Percentiles rank a stretch among this genome's conserved stretches.
phyloP scores from a whole-genome alignment of 1,140 invertebrate genomes.

The Magallana angulata region DNA sequence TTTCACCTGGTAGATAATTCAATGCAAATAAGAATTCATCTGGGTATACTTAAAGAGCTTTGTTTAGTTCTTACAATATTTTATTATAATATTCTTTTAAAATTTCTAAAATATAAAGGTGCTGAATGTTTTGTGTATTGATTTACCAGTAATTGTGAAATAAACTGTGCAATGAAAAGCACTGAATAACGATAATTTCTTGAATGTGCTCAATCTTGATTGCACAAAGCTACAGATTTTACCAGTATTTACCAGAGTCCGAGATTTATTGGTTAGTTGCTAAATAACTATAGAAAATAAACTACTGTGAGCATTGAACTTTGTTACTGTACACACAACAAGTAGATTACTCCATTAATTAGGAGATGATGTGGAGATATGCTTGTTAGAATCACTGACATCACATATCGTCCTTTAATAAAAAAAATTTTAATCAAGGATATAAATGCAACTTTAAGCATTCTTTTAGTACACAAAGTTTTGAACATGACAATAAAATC shows the following conservation, averaged over 20 bases:
- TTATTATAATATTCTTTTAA: neutral
- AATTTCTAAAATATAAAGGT: neutral
- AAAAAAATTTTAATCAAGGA: too few relatives aligned
- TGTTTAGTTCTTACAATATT: neutral
- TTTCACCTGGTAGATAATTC: conserved; percentile 65
- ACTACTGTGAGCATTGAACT: neutral
- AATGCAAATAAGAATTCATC: neutral
- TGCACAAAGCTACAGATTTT: too few relatives aligned
- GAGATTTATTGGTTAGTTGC: neutral
- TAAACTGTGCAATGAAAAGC: too few relatives aligned
- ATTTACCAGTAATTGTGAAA: neutral
- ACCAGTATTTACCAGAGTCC: neutral
- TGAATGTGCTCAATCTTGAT: too few relatives aligned
- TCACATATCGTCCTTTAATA: too few relatives aligned
- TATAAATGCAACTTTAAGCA: too few relatives aligned
- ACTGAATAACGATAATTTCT: too few relatives aligned
- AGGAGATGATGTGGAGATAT: too few relatives aligned
- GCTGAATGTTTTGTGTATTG: neutral
- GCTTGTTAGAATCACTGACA: too few relatives aligned
- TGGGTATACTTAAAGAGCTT: neutral
- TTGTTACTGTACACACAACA: conserved; percentile 23
- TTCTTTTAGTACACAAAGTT: too few relatives aligned
- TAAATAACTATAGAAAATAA: conserved; percentile 9
- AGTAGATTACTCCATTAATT: neutral
- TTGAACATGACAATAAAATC: too few relatives aligned